Percentiles rank a stretch among this genome's conserved stretches.
phyloP scores from a whole-genome alignment of 2,113 vertebrate species.

The Octodon degus region DNA sequence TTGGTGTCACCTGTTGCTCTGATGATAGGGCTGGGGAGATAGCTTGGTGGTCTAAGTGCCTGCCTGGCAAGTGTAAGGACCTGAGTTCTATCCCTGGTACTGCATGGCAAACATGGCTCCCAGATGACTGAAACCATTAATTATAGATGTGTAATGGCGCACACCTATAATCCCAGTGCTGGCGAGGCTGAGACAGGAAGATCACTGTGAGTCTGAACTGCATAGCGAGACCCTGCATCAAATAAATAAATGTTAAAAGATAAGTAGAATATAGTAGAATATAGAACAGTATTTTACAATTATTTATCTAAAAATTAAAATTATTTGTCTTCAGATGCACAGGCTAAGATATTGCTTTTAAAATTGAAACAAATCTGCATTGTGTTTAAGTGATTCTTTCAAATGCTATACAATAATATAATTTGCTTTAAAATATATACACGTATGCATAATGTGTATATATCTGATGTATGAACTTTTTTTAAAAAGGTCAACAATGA shows the following conservation, averaged over 20 bases:
- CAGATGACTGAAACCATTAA: no score
- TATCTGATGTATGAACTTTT: constrained; percentile 40
- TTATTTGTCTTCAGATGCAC: constrained; percentile 16
- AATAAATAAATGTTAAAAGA: no score
- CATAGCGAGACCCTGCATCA: no score
- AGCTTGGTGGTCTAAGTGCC: no score
- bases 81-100: no score
- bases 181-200: no score
- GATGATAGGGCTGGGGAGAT: constrained; percentile 1
- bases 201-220: no score
- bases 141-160: no score
- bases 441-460: background rate
- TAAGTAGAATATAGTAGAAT: constrained; percentile 37
- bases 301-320: background rate
- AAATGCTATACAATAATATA: background rate
- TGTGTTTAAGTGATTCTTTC: constrained; percentile 18
- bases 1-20: constrained; percentile 37
- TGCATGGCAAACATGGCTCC: no score
- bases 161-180: no score
- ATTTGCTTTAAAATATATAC: background rate
- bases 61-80: no score
- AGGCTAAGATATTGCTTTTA: constrained; percentile 56
- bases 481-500: constrained; percentile 89
- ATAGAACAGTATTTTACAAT: background rate
- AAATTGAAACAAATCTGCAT: constrained; percentile 19